phyloP scores from a whole-genome alignment of 2,888 invertebrate species.

The Ennomos quercinarius region DNA sequence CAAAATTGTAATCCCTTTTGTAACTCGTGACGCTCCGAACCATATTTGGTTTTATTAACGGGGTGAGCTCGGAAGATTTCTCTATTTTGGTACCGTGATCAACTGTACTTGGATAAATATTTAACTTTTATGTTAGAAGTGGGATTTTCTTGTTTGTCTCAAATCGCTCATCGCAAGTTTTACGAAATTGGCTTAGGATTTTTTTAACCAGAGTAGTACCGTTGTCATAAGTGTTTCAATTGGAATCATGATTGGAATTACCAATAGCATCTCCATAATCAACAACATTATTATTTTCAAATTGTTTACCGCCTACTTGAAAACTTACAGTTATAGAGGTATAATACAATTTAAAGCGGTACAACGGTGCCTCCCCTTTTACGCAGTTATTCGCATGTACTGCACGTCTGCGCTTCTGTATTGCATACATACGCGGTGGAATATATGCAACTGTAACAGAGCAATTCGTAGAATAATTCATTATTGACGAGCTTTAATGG shows the following conservation, averaged over 20 bases:
- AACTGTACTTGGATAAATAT: slow-evolving; percentile 27
- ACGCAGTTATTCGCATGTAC: slow-evolving; percentile 49
- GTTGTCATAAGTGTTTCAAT: neutral
- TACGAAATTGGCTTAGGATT: neutral
- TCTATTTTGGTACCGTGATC: slow-evolving; percentile 27
- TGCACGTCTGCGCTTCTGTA: slow-evolving; percentile 54
- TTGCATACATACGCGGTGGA: slow-evolving; percentile 56
- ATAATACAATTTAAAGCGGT: slow-evolving; percentile 43
- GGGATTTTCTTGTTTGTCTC: slow-evolving; percentile 17
- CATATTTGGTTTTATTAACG: slow-evolving; percentile 35
- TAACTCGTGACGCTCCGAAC: slow-evolving; percentile 40
- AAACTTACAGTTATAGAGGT: slow-evolving; percentile 54
- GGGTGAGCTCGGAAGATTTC: slow-evolving; percentile 33
- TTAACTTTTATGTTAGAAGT: slow-evolving; percentile 2
- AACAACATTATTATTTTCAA: slow-evolving; percentile 30
- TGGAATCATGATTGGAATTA: slow-evolving; percentile 14
- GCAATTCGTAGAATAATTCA: slow-evolving; percentile 65
- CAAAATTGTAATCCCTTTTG: slow-evolving; percentile 45
- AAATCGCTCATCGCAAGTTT: neutral
- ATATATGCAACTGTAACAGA: slow-evolving; percentile 61
- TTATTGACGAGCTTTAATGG: slow-evolving; percentile 55
- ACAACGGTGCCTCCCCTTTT: slow-evolving; percentile 44
- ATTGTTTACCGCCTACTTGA: slow-evolving; percentile 32
- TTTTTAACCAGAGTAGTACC: neutral
- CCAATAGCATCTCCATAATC: slow-evolving; percentile 2